These are phyloP conservation scores for Campylomormyrus numenius DNA, from an alignment of 2,113 vertebrate genomes.

Conservation along the genomic window DNA sequence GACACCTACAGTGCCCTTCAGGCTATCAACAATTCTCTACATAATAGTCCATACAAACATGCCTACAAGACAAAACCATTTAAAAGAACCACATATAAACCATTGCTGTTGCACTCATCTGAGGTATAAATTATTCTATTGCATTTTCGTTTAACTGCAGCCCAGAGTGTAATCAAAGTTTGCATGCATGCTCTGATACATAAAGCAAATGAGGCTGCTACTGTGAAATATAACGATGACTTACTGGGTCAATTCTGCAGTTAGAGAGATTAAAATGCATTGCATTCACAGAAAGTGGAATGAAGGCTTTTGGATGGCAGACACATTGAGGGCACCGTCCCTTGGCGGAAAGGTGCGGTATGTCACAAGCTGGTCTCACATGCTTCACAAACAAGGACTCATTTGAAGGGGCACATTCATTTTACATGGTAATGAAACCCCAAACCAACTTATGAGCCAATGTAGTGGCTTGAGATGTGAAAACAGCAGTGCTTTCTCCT, in stretches of 20 bases:
- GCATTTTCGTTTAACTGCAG: neutral
- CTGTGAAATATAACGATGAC: neutral
- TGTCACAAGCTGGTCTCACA: conserved; percentile 58
- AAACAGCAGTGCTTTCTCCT: neutral
- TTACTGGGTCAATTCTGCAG: neutral
- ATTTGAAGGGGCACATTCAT: neutral
- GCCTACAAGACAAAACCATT: neutral
- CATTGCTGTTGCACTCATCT: neutral
- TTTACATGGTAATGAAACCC: neutral
- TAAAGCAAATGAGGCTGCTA: neutral
- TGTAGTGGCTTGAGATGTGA: neutral
- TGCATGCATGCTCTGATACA: neutral
- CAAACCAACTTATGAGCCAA: neutral
- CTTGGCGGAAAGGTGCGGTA: conserved; percentile 53
- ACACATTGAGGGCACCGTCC: conserved; percentile 15
- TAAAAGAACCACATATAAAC: neutral
- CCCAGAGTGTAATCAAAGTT: neutral
- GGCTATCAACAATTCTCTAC: neutral
- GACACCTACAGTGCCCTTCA: neutral
- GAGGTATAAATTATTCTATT: neutral
- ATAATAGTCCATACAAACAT: neutral
- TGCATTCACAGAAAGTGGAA: neutral
- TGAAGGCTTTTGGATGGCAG: neutral
- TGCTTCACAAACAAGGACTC: conserved; percentile 59
- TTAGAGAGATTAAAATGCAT: neutral